Evolutionary conservation across 2,797 vertebrate genomes (phyloP), one percentile per base, ranked within the genome.

Genomic region (Xenops minutus): DNA sequence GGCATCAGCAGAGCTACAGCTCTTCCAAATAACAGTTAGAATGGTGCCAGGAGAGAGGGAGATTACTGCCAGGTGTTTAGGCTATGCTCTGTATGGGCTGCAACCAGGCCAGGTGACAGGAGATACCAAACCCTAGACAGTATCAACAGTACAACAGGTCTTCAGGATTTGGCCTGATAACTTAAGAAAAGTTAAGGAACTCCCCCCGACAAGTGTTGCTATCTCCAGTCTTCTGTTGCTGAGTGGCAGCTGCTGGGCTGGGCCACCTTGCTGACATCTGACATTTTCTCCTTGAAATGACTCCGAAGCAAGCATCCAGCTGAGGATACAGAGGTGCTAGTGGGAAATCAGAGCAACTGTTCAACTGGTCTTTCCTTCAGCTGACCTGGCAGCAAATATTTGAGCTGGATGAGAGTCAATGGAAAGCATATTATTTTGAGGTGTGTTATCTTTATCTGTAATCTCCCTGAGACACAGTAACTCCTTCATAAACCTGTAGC

Each of bases 321-420:
- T 67, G 80, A 61, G 73, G 37, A 59, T 64, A 56, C 0, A 0
- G 12, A 91, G 26, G 48, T 55, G 77, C 94, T 84, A 37, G 18
- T 0, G 0, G 34, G 58, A 55, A 77, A 84, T 37, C 61, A 52
- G 62, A 88, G 48, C 41, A 67, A 46, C 54, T 2, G 1, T 24
- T 32, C 9, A 7, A 32, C 39, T 37, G 32, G 39, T 80, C 66
- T n/a, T 86, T 63, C 81, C 77, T 87, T 87, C 80, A 80, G 68
- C 48, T 84, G 69, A 81, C 69, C 77, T 73, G 59, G 81, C 85
- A 92, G 72, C 85, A 93, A 93, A 85, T 92, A 63, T 79, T 79
- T 85, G 52, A 89, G 39, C 79, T 93, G 82, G 67, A 67, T 63
- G 55, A 73, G 76, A 59, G 55, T 80, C 85, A 93, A 54, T 4